Evolutionary conservation across 2,888 invertebrate species (phyloP), one percentile per base, ranked within the genome.

Genomic region (Spodoptera exigua): DNA sequence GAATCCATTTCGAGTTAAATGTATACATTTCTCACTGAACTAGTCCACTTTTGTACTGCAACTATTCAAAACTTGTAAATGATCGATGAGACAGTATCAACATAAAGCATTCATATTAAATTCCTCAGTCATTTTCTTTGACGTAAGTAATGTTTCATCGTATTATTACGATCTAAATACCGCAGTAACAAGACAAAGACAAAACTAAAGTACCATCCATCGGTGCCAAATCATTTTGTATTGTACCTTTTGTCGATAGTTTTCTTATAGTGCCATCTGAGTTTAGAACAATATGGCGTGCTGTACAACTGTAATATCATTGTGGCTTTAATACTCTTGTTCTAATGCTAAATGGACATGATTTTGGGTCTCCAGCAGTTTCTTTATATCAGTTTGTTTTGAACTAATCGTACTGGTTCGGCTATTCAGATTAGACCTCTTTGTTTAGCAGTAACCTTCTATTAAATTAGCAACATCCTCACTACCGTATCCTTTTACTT

Each of bases 171-270:
- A 65, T 66, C 46, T 43, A 45, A 60, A 74, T 66, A 54, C 43
- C 56, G 32, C 51, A 48, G 39, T 51, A 61, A 59, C 48, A 61
- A 60, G 55, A 65, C 59, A 60, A 59, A 61, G 54, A 56, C 52
- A 36, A 34, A 66, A 37, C 60, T 61, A 48, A 64, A 76, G 44
- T 61, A 60, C 52, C 61, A 72, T 55, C 61, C 52, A 57, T 60
- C 60, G 70, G 54, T 73, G 76, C 74, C 74, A 76, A 74, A 73
- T 69, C 54, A 61, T 59, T 17, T 69, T 49, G 39, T 61, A 74
- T 65, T 62, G 61, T 61, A 56, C 44, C 59, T 73, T 76, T 68
- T 68, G 73, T 61, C 43, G 53, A 56, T 57, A 69, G 59, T 37
- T 59, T 74, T 63, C 54, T 61, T 69, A 72, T 61, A 52, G 27